Base-by-base conservation (phyloP, 2,113 vertebrate genomes). In the Grantiella picta region DNA sequence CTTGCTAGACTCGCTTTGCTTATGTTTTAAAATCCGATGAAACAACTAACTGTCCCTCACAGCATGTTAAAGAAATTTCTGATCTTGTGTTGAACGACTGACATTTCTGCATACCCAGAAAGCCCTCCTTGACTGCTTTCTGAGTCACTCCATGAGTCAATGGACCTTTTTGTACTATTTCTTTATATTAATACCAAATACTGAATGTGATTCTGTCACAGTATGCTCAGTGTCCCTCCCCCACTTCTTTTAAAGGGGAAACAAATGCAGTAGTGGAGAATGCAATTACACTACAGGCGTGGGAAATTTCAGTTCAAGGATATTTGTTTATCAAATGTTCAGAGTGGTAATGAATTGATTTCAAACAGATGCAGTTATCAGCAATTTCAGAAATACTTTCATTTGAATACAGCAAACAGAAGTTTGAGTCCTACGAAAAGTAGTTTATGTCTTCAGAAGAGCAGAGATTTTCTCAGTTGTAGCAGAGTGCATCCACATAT, bases 81-180 rank as follows among this genome's bases (percentile, higher is more conserved):
- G 72, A 80, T 95, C 82, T 38, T 35, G 6, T 42, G 71, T 4
- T 61, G 60, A 91, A 79, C 73, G 40, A 72, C 18, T 96, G 93
- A 75, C 76, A 89, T 92, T 96, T 96, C 72, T 81, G 69, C 64
- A 52, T 1, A 44, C 52, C 50, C 82, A 79, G 65, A 72, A 68
- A 63, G 44, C 16, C 23, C 89, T 86, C 64, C 38, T 94, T 80
- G 54, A 42, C 36, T 53, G 61, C 85, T 61, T 90, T 92, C 82
- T 93, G 94, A 93, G 80, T 94, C 92, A 92, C 69, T 64, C 70
- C 60, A 56, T 19, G 68, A 89, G 38, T 96, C 93, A 97, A 81
- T 70, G 85, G 85, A 77, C 59, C 49, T 80, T 94, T 94, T 53
- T 83, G 64, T 93, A 36, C 24, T 49, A 47, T 64, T 89, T 81